These are phyloP conservation scores for Venturia canescens DNA, from an alignment of 1,140 invertebrate genomes.

Conservation along the genomic window DNA sequence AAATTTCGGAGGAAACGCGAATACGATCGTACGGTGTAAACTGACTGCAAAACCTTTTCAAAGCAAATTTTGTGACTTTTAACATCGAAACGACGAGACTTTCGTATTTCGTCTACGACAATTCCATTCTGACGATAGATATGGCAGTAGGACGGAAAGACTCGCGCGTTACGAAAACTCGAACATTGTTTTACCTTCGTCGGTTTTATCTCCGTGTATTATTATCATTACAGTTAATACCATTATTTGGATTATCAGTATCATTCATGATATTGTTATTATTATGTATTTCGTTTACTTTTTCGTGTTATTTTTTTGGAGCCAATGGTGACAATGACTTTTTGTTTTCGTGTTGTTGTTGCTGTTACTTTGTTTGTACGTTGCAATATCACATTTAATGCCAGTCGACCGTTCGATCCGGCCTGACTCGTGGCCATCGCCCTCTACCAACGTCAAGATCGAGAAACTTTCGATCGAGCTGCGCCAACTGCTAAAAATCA, in stretches of 20 bases:
- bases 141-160: slow-evolving; percentile 36
- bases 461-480: neutral
- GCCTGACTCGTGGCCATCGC: slow-evolving; percentile 43
- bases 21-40: no score
- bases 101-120: slow-evolving; percentile 16
- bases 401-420: slow-evolving; percentile 65
- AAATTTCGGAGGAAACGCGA: no score
- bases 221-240: neutral
- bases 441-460: neutral
- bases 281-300: slow-evolving; percentile 6
- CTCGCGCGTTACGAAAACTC: neutral
- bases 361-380: slow-evolving; percentile 66
- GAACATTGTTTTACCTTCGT: neutral
- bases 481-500: neutral
- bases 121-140: slow-evolving; percentile 24
- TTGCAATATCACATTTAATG: slow-evolving; percentile 75
- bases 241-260: neutral
- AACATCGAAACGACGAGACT: neutral
- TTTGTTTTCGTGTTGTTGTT: slow-evolving; percentile 8
- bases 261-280: neutral
- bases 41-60: no score
- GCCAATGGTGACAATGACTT: slow-evolving; percentile 66
- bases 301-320: neutral
- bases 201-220: neutral
- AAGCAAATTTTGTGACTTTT: neutral